Base-by-base conservation (phyloP, 2,113 vertebrate species). In the Seriola rivoliana region DNA sequence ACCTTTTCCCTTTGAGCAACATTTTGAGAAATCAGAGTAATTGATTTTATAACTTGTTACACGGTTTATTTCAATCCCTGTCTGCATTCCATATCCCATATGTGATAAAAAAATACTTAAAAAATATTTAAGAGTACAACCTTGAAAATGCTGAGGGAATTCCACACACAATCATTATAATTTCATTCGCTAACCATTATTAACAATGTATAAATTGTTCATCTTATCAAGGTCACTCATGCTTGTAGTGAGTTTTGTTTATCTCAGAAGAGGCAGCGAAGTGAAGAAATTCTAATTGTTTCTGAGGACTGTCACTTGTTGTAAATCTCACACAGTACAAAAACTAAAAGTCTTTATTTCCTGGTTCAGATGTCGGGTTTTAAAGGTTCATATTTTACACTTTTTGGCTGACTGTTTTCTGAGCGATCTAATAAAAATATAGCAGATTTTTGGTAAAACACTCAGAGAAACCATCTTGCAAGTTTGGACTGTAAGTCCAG, bases 1-100 rank as follows among this genome's bases (percentile, higher is more conserved):
- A 66, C 44, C 23, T 58, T 64, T 74, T 60, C 29, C 13, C 78
- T 73, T 46, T 36, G 62, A 78, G 80, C 73, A 68, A 25, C n/a
- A 29, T 40, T 70, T 59, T 23, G 21, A 62, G 52, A 40, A 75
- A 64, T 71, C 23, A 32, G 10, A 76, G 8, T 50, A 71, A 70
- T 21, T 54, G 40, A 65, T 34, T 88, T 80, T 25, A 40, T 36
- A 40, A 60, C 12, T 72, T 29, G 29, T 57, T 64, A 34, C 8
- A 54, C 2, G 10, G 23, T 57, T 74, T 74, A 29, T 54, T 79
- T 63, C 8, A 17, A 36, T 21, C 13, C 7, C 4, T 36, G 32
- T 67, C 23, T 79, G 40, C 44, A 48, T 38, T 58, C 38, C 65
- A 52, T 57, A 71, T 8, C 10, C 10, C 32, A 55, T 19, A 7